Conservation (phyloP, 2,888 invertebrate genomes). For the Andricus quercusramuli region DNA sequence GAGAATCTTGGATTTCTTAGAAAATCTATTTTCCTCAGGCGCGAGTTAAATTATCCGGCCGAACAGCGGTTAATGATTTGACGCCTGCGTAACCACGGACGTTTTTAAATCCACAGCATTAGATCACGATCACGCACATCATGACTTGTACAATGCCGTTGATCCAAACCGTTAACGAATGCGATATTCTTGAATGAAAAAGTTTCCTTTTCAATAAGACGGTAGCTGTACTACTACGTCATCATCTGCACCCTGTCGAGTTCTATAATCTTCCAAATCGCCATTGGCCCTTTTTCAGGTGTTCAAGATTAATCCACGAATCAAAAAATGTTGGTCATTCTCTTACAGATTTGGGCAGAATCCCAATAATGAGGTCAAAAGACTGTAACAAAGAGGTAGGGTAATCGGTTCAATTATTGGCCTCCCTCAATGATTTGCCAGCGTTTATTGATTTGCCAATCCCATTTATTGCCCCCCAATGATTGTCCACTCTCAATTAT, state of each 20-base stretch:
- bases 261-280: neutral
- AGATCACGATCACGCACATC: slow-evolving; percentile 69
- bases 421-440: no score
- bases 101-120: slow-evolving; percentile 63
- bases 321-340: slow-evolving; percentile 51
- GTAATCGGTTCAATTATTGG: no score
- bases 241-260: slow-evolving; percentile 43
- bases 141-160: slow-evolving; percentile 59
- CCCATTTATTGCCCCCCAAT: no score
- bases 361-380: no score
- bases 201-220: slow-evolving; percentile 60
- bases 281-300: slow-evolving; percentile 45
- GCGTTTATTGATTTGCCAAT: no score
- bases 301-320: neutral
- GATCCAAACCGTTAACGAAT: slow-evolving; percentile 50
- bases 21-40: slow-evolving; percentile 21
- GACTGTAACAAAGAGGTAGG: no score
- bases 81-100: slow-evolving; percentile 53
- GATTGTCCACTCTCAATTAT: no score
- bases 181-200: slow-evolving; percentile 59
- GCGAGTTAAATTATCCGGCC: neutral
- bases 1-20: neutral
- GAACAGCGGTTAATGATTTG: slow-evolving; percentile 45
- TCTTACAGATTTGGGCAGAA: neutral
- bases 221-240: slow-evolving; percentile 62